phyloP scores from a whole-genome alignment of 30 jellyfish, hydroid and myxozoan genomes.

The Cassiopea andromeda region DNA sequence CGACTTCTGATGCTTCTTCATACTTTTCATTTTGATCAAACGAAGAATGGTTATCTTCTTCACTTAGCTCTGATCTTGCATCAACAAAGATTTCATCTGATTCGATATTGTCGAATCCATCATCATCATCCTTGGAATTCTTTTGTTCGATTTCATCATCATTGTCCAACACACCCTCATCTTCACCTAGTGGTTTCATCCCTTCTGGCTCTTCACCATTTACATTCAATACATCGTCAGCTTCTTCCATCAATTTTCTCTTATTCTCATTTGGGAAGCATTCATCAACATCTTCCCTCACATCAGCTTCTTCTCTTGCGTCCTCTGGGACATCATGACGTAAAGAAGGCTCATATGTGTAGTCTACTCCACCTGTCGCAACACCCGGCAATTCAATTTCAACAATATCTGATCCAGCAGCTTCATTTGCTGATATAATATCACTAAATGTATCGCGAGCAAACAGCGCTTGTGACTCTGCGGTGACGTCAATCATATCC shows the following conservation, averaged over 20 bases:
- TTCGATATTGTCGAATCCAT: constrained; percentile 58
- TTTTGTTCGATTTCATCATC: background rate
- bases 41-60: background rate
- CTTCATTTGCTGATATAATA: constrained; percentile 15
- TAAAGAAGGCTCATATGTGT: background rate
- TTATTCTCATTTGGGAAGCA: background rate
- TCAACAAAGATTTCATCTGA: constrained; percentile 62
- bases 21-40: constrained; percentile 3
- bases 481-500: constrained; percentile 18
- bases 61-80: constrained; percentile 52
- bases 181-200: background rate
- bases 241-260: background rate
- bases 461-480: constrained; percentile 12
- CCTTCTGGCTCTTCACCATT: background rate
- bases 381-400: constrained; percentile 45
- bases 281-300: background rate
- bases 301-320: background rate
- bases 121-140: constrained; percentile 48
- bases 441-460: background rate
- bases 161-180: background rate
- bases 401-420: constrained; percentile 47
- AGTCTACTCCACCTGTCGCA: constrained; percentile 2
- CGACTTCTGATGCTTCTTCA: constrained; percentile 2
- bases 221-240: background rate
- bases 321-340: background rate